Evolutionary conservation across 2,888 invertebrate genomes (phyloP).

Genomic region (Acrocyrtus sp.): DNA sequence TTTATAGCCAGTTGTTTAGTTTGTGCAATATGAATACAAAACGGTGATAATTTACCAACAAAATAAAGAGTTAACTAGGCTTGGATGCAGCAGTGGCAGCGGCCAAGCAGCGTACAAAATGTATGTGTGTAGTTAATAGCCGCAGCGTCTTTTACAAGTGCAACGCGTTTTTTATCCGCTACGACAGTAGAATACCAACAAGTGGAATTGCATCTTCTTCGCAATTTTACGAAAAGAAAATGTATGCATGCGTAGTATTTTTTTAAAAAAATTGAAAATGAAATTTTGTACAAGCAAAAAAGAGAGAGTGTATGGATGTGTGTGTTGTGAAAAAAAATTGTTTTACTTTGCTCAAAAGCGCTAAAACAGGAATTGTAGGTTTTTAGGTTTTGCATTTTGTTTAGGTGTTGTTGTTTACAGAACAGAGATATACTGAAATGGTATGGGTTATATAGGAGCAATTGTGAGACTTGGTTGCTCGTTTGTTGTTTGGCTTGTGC

Average conservation of each 20-base stretch:
- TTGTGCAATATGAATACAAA: too few species aligned
- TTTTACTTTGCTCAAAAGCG: conserved; percentile 14
- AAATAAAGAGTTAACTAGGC: not conserved
- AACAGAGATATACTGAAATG: too few species aligned
- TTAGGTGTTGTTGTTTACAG: too few species aligned
- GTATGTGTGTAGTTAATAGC: too few species aligned
- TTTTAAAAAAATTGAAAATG: not conserved
- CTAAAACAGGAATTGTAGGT: conserved; percentile 49
- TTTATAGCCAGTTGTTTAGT: too few species aligned
- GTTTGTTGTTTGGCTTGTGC: too few species aligned
- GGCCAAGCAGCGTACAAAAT: too few species aligned
- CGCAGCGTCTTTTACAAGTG: too few species aligned
- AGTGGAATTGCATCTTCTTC: not conserved
- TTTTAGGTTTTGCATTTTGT: conserved; percentile 32
- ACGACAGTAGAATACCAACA: not conserved
- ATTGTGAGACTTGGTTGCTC: not conserved
- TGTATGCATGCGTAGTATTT: conserved; percentile 10
- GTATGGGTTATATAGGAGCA: too few species aligned
- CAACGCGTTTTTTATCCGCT: not conserved
- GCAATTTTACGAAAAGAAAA: not conserved
- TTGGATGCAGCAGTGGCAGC: too few species aligned
- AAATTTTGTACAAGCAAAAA: not conserved
- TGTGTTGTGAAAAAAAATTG: conserved; percentile 10
- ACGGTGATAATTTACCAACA: not conserved
- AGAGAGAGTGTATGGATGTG: not conserved